Evolutionary conservation across 1,140 invertebrate genomes (phyloP), one percentile per base, ranked within the genome.

Genomic region (Meloidogyne floridensis): DNA sequence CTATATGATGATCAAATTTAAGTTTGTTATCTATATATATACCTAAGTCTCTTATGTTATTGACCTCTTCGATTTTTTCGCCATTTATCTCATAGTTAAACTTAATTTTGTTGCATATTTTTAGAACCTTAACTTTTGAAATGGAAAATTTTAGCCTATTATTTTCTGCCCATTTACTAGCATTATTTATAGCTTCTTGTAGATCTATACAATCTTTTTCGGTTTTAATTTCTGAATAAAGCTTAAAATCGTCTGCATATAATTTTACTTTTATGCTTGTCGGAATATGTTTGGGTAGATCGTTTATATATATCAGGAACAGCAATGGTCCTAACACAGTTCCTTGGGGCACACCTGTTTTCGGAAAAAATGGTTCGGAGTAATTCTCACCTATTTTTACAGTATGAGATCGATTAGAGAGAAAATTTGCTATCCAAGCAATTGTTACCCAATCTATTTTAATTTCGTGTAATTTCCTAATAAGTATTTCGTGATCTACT

Each of bases 271-370:
- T 51, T 4, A 78, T n/a, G 4, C 11, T 47, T 11, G 0, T 10
- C 2, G 72, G 7, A n/a, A 20, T 51, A 20, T 8, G 13, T 9
- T 20, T 11, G 42, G 77, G 77, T 2, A 78, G 77, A 9, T 78
- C 77, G 74, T 78, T 78, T 20, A 78, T 78, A 20, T 42, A 78
- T 2, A 78, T 78, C 5, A 78, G 11, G 20, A 69, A 78, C n/a
- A 78, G 77, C 10, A 78, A 54, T 77, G 77, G 77, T 20, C 77
- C 77, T 2, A 78, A 54, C 9, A 78, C 77, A 78, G 20, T 78
- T 0, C 77, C 59, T 18, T 78, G 77, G 1, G 77, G 77, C 0
- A 78, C 77, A 20, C 54, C 77, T 9, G 47, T 51, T 32, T 42
- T 51, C 10, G 53, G n/a, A 10, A 18, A 18, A 65, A 51, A 32